Evolutionary conservation across 2,797 vertebrate genomes (phyloP).

Genomic region (Oryzias sinensis): DNA sequence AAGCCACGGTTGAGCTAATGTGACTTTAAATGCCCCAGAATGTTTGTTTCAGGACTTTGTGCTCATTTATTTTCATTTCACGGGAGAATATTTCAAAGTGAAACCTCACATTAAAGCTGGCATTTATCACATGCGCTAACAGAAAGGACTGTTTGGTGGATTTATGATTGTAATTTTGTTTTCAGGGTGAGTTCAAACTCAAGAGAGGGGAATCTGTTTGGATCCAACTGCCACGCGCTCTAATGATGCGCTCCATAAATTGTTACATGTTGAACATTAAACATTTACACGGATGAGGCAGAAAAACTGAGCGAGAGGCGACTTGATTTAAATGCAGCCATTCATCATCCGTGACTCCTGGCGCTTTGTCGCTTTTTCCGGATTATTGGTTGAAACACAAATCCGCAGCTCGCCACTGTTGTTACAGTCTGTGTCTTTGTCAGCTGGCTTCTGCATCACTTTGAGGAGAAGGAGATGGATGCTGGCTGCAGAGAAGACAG

Average conservation of each 20-base stretch:
- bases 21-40: constrained; percentile 16
- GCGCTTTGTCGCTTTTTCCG: constrained; percentile 34
- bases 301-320: constrained; percentile 35
- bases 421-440: background rate
- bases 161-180: constrained; percentile 38
- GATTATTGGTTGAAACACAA: constrained; percentile 35
- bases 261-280: constrained; percentile 46
- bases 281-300: constrained; percentile 50
- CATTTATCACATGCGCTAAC: background rate
- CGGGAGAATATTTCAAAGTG: constrained; percentile 7
- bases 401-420: constrained; percentile 12
- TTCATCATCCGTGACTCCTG: constrained; percentile 42
- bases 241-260: constrained; percentile 50
- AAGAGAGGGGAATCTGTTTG: constrained; percentile 23
- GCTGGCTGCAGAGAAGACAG: too few relatives aligned
- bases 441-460: too few relatives aligned
- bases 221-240: constrained; percentile 31
- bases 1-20: background rate
- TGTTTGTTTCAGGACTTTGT: background rate
- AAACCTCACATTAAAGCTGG: constrained; percentile 10
- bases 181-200: constrained; percentile 6
- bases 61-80: constrained; percentile 16
- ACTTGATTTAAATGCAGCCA: constrained; percentile 42
- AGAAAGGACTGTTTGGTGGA: constrained; percentile 6
- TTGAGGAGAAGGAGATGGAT: too few relatives aligned